Base-by-base conservation (phyloP, 1,140 invertebrate genomes). In the Atopsyche davidsoni region DNA sequence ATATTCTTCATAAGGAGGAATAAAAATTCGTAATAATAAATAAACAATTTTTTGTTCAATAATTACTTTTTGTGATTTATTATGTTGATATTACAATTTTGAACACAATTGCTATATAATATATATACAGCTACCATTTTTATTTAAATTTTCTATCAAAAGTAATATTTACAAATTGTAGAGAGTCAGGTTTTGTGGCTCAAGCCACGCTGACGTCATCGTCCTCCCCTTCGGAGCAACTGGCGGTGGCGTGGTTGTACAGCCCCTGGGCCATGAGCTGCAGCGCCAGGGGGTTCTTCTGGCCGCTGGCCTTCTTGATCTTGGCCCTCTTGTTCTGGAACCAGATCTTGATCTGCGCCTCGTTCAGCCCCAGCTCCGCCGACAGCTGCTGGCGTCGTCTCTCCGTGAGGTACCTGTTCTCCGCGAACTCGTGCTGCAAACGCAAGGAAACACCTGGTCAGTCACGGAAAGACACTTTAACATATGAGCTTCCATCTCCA, bases 311-410 rank as follows among this genome's bases (percentile, higher is more conserved):
- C 64, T 96, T 96, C 77, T 96, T 96, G 62, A 95, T 87, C 71
- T 96, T 96, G 46, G 92, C 92, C 44, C 93, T 69, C 68, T 95
- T 96, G 69, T 96, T 96, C 71, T 96, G 90, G 67, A 95, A 93
- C 85, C 86, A 89, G 58, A 96, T 96, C 72, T 97, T 97, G 62
- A 97, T 96, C 66, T 97, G 93, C 1, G 89, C 88, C 67, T 97
- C 94, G 69, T 95, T 93, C 9, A 97, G 70, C 13, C 84, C 84
- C 19, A 97, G 72, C 61, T 95, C 90, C 11, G 80, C 73, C 16
- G 92, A 89, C 34, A 97, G 74, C 56, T 89, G 83, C 66, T 92
- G 89, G 52, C 94, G 75, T 53, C 93, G 74, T 59, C 86, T 82
- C 63, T 96, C 93, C 0, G 88, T 96, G 46, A 97, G 75, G 69